A percentile compares a stretch with the other conserved stretches of the same genome.
These are phyloP conservation scores for Aurelia sp. DNA, from an alignment of 30 jellyfish, hydroid and myxozoan genomes.

Conservation along the genomic window DNA sequence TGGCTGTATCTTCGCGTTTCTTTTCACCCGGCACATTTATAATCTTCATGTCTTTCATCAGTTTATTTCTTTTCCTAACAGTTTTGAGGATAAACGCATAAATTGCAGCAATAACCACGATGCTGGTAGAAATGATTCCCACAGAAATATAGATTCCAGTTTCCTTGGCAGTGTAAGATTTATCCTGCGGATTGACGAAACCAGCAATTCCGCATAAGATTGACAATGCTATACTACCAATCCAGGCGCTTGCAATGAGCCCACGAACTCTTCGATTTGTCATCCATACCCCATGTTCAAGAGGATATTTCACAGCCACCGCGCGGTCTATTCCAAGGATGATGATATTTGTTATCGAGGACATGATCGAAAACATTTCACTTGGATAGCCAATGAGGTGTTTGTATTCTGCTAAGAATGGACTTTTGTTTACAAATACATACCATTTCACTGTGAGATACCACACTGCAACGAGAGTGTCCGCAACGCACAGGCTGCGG, in stretches of 20 bases:
- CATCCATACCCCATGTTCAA: slow-evolving; percentile 54
- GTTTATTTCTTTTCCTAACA: background rate
- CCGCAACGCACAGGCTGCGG: slow-evolving; percentile 50
- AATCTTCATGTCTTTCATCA: background rate
- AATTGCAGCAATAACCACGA: background rate
- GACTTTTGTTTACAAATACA: background rate
- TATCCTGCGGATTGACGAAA: slow-evolving; percentile 5
- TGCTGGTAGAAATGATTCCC: slow-evolving; percentile 4
- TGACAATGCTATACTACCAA: slow-evolving; percentile 30
- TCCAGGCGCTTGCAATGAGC: slow-evolving; percentile 50
- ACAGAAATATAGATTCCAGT: background rate
- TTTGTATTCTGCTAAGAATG: background rate
- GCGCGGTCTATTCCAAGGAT: slow-evolving; percentile 51
- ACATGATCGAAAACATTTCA: slow-evolving; percentile 34
- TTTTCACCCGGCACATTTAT: too few species aligned
- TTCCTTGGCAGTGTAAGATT: background rate
- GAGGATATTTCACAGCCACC: slow-evolving; percentile 46
- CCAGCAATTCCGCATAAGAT: slow-evolving; percentile 2
- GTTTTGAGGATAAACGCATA: slow-evolving; percentile 11
- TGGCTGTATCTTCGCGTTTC: background rate
- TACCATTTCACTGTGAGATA: slow-evolving; percentile 7
- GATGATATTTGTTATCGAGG: slow-evolving; percentile 50
- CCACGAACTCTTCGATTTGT: slow-evolving; percentile 12
- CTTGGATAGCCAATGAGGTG: background rate
- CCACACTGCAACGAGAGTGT: background rate